These are phyloP conservation scores for Siniperca chuatsi DNA, from an alignment of 2,113 vertebrate genomes.

Conservation along the genomic window DNA sequence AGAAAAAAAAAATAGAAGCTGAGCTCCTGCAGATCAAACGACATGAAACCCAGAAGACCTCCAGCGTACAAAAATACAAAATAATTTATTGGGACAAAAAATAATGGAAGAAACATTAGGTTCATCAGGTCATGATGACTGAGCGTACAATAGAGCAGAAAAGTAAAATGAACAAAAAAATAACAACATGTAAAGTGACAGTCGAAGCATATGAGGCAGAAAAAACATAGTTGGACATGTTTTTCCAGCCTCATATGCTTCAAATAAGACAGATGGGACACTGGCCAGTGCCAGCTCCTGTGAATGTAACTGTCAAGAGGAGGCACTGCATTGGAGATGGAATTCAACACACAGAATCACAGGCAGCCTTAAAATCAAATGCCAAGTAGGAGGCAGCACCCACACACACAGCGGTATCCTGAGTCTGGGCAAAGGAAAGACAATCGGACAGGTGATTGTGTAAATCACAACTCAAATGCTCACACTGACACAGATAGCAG, in stretches of 20 bases:
- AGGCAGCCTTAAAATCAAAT: slow-evolving; percentile 21
- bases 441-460: slow-evolving; percentile 12
- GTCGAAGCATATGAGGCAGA: background rate
- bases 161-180: background rate
- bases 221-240: background rate
- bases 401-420: slow-evolving; percentile 2
- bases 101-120: background rate
- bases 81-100: background rate
- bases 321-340: slow-evolving; percentile 15
- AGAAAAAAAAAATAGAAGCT: background rate
- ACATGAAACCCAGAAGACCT: background rate
- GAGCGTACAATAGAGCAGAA: background rate
- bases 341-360: slow-evolving; percentile 22
- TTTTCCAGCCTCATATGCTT: slow-evolving; percentile 27
- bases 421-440: background rate
- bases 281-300: slow-evolving; percentile 26
- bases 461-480: slow-evolving; percentile 17
- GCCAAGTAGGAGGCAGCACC: slow-evolving; percentile 38
- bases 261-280: slow-evolving; percentile 35
- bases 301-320: slow-evolving; percentile 33
- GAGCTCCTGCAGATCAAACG: background rate
- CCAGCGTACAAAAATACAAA: background rate
- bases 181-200: background rate
- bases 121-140: background rate
- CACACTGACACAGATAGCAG: slow-evolving; percentile 25